Percentiles rank a stretch among this genome's conserved stretches.
phyloP scores from a whole-genome alignment of 2,888 invertebrate species.

The Sinelater perroti region DNA sequence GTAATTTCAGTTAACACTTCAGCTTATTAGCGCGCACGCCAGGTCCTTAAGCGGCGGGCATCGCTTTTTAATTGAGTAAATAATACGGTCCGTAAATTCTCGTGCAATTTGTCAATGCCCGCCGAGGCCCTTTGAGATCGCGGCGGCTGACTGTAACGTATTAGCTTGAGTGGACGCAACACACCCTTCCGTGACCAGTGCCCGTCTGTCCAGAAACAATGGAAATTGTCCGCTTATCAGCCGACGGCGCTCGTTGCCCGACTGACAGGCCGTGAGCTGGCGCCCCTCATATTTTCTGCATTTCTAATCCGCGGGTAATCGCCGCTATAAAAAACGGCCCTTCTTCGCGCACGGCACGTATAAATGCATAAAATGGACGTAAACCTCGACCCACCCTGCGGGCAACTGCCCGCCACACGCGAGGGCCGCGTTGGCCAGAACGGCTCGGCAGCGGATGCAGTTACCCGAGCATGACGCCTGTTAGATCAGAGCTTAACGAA shows the following conservation, averaged over 20 bases:
- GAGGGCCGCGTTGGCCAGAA: conserved; percentile 10
- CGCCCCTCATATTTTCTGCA: conserved; percentile 17
- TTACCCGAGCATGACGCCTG: conserved; percentile 2
- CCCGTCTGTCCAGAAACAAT: conserved; percentile 29
- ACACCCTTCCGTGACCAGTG: conserved; percentile 34
- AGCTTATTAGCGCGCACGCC: no score
- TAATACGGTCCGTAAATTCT: conserved; percentile 8
- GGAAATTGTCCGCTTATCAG: conserved; percentile 32
- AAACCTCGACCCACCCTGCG: conserved; percentile 1
- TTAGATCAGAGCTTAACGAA: conserved; percentile 16
- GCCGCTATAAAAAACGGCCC: conserved; percentile 6
- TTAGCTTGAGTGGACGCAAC: conserved; percentile 27
- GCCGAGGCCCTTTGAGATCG: conserved; percentile 22
- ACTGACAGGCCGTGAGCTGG: conserved; percentile 23
- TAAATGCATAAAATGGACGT: conserved; percentile 15
- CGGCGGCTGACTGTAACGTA: conserved; percentile 29
- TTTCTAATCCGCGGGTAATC: conserved; percentile 14
- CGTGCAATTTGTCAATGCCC: conserved; percentile 27
- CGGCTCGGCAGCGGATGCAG: conserved; percentile 6
- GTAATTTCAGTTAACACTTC: no score
- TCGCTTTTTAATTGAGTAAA: no score
- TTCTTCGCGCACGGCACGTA: conserved; percentile 5
- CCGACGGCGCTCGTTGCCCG: conserved; percentile 30
- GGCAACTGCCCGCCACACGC: conserved; percentile 12
- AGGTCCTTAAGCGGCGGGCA: no score